Conservation (phyloP, 2,888 invertebrate species). For the Uropetala carovei region DNA sequence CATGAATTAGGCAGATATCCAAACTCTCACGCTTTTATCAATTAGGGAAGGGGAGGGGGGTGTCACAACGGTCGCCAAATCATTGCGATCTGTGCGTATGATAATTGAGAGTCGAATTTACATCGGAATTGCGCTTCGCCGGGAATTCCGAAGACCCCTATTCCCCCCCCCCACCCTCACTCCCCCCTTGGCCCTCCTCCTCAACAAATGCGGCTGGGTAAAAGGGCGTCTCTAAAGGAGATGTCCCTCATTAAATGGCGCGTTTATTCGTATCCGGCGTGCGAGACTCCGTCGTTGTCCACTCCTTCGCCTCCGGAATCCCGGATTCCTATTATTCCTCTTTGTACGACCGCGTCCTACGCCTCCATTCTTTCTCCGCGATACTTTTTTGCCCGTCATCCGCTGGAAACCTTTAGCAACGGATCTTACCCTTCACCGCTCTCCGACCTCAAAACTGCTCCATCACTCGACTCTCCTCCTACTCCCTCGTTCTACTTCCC, state of each 20-base stretch:
- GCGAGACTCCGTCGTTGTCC: not conserved
- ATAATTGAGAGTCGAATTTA: constrained; percentile 33
- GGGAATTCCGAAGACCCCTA: not conserved
- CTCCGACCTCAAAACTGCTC: not conserved
- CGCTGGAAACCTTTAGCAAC: not conserved
- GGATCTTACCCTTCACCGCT: not conserved
- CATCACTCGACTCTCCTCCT: not conserved
- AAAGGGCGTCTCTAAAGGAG: too few species aligned
- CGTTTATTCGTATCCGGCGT: not conserved
- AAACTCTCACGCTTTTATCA: constrained; percentile 41
- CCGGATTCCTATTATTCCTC: not conserved
- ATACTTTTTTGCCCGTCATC: not conserved
- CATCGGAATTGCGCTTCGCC: not conserved
- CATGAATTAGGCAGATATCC: constrained; percentile 9
- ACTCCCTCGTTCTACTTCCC: not conserved
- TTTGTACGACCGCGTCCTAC: not conserved
- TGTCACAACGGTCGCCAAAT: constrained; percentile 6
- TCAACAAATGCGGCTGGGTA: too few species aligned
- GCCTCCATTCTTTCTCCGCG: not conserved
- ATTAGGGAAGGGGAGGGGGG: not conserved
- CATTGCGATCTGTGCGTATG: constrained; percentile 8
- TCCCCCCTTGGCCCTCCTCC: too few species aligned
- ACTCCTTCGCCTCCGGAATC: not conserved
- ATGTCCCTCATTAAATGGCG: not conserved
- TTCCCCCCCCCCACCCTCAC: too few species aligned